These are phyloP conservation scores for Huso huso DNA, from an alignment of 2,797 vertebrate species.

Conservation along the genomic window DNA sequence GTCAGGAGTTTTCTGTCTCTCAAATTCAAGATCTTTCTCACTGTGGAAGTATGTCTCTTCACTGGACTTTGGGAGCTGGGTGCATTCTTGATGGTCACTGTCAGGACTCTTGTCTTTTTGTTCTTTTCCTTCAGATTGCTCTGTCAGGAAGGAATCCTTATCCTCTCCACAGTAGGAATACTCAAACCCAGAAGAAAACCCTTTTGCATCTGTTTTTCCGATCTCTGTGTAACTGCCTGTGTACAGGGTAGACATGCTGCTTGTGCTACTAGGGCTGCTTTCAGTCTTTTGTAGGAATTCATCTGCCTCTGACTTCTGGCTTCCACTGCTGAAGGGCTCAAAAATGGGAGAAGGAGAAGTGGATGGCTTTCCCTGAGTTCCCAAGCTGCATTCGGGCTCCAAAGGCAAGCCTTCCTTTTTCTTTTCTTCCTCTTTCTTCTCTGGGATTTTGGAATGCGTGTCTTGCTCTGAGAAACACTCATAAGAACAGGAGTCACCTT, in stretches of 20 bases:
- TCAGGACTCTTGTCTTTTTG: constrained; percentile 29
- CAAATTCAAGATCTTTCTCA: constrained; percentile 45
- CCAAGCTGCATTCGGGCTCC: constrained; percentile 43
- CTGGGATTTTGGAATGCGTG: constrained; percentile 35
- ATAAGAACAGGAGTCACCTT: constrained; percentile 31
- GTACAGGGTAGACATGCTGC: constrained; percentile 26
- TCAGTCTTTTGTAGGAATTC: constrained; percentile 20
- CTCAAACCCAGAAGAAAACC: constrained; percentile 46
- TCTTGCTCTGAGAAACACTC: constrained; percentile 17
- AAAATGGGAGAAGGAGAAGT: constrained; percentile 14
- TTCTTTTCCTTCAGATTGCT: constrained; percentile 31
- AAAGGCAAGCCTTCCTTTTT: constrained; percentile 21
- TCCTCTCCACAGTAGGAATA: constrained; percentile 37
- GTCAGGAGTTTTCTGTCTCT: constrained; percentile 37
- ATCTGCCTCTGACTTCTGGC: constrained; percentile 30
- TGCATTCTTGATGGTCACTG: constrained; percentile 22
- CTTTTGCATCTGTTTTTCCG: constrained; percentile 32
- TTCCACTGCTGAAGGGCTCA: constrained; percentile 19
- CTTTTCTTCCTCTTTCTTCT: constrained; percentile 36
- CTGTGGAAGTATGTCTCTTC: constrained; percentile 44
- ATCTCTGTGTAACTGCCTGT: constrained; percentile 33
- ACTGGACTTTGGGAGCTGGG: constrained; percentile 36
- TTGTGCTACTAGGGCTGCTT: constrained; percentile 11
- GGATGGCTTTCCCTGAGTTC: constrained; percentile 39
- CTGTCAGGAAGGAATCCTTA: constrained; percentile 38